Percentiles rank a stretch among this genome's conserved stretches.
phyloP scores from a whole-genome alignment of 2,797 vertebrate species.

The Mormyrus hasselquistii region DNA sequence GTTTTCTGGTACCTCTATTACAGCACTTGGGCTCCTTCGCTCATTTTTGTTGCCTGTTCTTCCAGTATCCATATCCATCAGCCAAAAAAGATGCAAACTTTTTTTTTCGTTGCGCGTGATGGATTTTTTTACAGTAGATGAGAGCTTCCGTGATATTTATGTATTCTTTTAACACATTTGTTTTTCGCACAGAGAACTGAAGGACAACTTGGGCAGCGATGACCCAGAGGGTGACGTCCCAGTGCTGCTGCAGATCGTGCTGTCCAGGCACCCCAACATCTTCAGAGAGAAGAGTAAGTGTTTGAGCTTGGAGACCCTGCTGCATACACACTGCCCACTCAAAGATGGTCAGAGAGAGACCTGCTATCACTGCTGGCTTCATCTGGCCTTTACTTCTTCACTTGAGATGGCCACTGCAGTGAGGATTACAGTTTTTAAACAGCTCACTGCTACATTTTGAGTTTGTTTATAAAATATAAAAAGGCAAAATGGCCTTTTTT shows the following conservation, averaged over 20 bases:
- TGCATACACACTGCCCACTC: background rate
- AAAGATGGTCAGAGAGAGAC: background rate
- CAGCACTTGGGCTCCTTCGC: background rate
- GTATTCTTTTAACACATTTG: background rate
- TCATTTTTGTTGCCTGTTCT: background rate
- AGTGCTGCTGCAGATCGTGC: constrained; percentile 84
- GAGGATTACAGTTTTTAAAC: background rate
- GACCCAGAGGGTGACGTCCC: constrained; percentile 97
- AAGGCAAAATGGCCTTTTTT: background rate
- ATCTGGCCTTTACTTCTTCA: background rate
- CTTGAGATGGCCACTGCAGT: background rate
- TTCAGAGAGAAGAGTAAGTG: constrained; percentile 97
- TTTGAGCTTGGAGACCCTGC: background rate
- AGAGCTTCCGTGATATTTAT: background rate
- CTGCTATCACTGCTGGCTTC: background rate
- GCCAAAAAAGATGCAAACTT: background rate
- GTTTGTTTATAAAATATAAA: background rate
- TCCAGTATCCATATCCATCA: background rate
- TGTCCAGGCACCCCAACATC: constrained; percentile 95
- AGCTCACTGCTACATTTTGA: background rate
- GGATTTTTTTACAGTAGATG: background rate
- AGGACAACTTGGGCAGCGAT: constrained; percentile 96
- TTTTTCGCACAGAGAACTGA: constrained; percentile 77
- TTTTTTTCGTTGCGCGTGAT: background rate
- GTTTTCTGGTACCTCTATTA: background rate